phyloP scores from a whole-genome alignment of 2,113 vertebrate species.

The Asarcornis scutulata region DNA sequence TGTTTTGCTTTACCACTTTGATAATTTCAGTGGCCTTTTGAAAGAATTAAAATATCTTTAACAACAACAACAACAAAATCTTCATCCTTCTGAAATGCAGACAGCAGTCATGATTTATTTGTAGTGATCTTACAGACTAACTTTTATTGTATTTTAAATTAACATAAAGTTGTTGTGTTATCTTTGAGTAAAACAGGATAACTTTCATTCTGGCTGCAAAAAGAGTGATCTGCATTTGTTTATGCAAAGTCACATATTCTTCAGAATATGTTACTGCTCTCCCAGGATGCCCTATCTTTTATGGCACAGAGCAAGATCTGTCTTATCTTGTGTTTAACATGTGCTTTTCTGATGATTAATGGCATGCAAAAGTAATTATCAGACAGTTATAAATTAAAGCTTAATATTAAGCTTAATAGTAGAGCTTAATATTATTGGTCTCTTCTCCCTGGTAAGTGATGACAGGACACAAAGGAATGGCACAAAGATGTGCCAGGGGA shows the following conservation, averaged over 20 bases:
- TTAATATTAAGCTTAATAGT: background rate
- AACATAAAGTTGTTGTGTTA: fast-evolving
- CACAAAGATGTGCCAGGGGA: background rate
- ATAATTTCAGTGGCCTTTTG: background rate
- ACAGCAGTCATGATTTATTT: background rate
- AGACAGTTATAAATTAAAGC: background rate
- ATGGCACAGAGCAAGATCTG: background rate
- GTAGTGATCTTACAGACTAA: background rate
- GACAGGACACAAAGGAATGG: background rate
- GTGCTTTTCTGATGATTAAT: background rate
- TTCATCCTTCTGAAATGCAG: background rate
- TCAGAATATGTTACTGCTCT: background rate
- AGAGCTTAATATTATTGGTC: background rate
- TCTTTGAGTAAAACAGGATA: background rate
- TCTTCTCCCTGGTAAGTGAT: background rate
- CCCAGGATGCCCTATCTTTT: background rate
- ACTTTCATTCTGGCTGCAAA: background rate
- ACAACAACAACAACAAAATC: background rate
- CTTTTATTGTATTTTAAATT: background rate
- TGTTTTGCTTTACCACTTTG: background rate
- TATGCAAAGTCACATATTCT: background rate
- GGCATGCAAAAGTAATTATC: background rate
- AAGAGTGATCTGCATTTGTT: background rate
- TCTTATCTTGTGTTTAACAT: background rate
- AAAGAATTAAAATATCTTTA: background rate